Percentiles rank a stretch among this genome's conserved stretches.
Conservation (phyloP, 2,113 vertebrate genomes). For the Cnemophilus loriae region DNA sequence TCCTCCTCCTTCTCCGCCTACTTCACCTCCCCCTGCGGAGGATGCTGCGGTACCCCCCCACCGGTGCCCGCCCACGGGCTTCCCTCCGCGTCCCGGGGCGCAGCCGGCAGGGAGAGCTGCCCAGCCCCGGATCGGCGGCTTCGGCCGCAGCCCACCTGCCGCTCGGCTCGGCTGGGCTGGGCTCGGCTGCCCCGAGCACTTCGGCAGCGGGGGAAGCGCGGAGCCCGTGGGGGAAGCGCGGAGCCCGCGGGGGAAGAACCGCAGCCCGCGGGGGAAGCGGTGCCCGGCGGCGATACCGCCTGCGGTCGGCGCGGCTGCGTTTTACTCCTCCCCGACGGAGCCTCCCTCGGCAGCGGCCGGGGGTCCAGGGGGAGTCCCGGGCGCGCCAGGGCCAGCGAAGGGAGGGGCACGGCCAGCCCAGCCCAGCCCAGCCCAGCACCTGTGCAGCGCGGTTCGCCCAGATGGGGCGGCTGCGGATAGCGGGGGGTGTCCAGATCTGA, state of each 20-base stretch:
- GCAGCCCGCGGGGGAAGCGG: background rate
- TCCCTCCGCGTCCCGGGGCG: background rate
- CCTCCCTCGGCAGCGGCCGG: background rate
- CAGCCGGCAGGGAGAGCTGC: background rate
- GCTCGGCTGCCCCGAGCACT: background rate
- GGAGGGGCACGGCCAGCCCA: background rate
- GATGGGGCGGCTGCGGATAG: background rate
- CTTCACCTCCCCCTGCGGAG: background rate
- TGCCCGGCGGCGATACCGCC: background rate
- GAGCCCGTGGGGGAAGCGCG: too few species aligned
- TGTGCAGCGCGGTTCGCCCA: background rate
- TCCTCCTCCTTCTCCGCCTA: slow-evolving; percentile 46
- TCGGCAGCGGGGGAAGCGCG: background rate
- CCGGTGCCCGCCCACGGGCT: background rate
- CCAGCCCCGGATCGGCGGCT: background rate
- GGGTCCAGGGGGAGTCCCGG: background rate
- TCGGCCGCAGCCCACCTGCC: background rate
- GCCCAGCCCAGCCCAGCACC: background rate
- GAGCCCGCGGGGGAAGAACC: too few species aligned
- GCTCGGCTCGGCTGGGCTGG: background rate
- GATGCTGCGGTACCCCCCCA: background rate
- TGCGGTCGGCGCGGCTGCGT: background rate
- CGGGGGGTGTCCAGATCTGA: background rate
- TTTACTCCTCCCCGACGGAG: background rate
- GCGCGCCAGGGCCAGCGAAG: accelerated